phyloP scores from a whole-genome alignment of 2,888 invertebrate species.

The Gryllus longicercus region DNA sequence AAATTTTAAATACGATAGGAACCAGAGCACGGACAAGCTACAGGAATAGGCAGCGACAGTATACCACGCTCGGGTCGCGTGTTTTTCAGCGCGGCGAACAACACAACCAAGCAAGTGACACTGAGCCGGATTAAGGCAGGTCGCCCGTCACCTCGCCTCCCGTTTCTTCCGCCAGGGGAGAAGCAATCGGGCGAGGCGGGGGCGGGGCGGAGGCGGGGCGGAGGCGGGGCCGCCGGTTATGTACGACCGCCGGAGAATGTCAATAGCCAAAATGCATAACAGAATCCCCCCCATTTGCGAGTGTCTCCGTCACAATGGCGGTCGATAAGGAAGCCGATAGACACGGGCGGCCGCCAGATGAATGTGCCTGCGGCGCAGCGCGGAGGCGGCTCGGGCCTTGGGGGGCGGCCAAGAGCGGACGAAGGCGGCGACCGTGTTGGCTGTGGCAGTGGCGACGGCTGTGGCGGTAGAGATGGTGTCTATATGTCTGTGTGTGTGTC shows the following conservation, averaged over 20 bases:
- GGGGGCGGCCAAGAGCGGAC: neutral
- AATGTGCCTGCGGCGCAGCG: neutral
- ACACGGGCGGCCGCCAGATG: neutral
- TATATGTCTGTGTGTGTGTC: too few species aligned
- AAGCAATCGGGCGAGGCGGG: neutral
- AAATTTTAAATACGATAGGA: too few species aligned
- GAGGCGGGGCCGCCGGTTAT: neutral
- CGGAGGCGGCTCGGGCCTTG: neutral
- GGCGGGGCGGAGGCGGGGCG: neutral
- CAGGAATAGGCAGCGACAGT: too few species aligned
- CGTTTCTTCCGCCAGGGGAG: neutral
- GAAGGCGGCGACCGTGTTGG: neutral
- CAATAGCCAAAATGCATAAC: neutral
- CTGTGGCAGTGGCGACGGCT: too few species aligned
- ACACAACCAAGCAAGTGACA: too few species aligned
- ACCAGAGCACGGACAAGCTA: too few species aligned
- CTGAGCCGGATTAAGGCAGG: too few species aligned
- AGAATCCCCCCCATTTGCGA: neutral
- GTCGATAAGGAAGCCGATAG: neutral
- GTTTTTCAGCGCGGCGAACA: too few species aligned
- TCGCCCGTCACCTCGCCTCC: too few species aligned
- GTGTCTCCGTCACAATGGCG: neutral
- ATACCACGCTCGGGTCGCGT: too few species aligned
- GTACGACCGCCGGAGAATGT: neutral
- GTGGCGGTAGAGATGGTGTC: too few species aligned